Base-by-base conservation (phyloP, 1,140 invertebrate genomes). In the Pogonus chalceus region DNA sequence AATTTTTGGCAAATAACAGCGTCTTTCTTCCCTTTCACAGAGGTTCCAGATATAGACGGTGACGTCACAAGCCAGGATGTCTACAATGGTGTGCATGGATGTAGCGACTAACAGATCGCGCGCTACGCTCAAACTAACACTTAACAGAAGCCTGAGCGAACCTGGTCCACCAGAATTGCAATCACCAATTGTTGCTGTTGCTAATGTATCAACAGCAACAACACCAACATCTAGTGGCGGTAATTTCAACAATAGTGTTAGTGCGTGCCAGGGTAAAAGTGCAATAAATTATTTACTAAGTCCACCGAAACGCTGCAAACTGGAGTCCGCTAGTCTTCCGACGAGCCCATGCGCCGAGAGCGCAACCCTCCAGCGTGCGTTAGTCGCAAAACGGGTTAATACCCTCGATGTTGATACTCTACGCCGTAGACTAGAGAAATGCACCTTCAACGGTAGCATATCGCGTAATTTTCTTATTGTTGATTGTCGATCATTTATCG, bases 401-500 rank as follows among this genome's bases (percentile, higher is more conserved):
- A 67, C 62, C 3, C 51, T 68, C 23, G 65, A 68, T 39, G 55
- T 69, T 35, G 63, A 73, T 56, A 65, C 60, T 24, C 63, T 72
- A 47, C 64, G 65, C 20, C 47, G 56, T 4, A 70, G 69, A 56
- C 59, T 71, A 37, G 65, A 71, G 35, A 58, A 56, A 16, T 46
- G 37, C 50, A 65, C 60, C 35, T 55, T 56, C 18, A 53, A 47
- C 26, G 53, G 64, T 18, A 48, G 58, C 12, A 62, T 60, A 0
- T 48, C 62, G 1, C 59, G 60, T 20, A 60, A 60, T 21, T 73
- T 80, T 37, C 69, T 87, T 1, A 58, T 88, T 0, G 61, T 88
- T 20, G 87, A 90, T 62, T 84, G 84, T 64, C 75, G 87, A 23
- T 77, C 85, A 0, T 87, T 88, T 60, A 77, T 87, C 20, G 75